Base-by-base conservation (phyloP, 2,888 invertebrate genomes). In the Noctua comes region DNA sequence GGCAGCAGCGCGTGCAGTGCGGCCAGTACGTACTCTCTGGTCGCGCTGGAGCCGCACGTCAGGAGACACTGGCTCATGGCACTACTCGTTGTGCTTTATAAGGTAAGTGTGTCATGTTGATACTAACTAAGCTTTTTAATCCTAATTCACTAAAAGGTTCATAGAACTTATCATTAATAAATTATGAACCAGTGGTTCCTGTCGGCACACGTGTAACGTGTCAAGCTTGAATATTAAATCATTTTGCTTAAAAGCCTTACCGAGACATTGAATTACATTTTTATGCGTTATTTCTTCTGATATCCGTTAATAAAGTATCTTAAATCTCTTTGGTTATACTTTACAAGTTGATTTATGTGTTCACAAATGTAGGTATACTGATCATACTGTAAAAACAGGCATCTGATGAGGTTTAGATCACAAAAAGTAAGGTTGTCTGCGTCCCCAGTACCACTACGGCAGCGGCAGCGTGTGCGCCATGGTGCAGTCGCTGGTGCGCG, bases 31-130 rank as follows among this genome's bases (percentile, higher is more conserved):
- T 99, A 99, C 94, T 99, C 99, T 24, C 97, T 99, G 70, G 99
- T 99, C 97, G 97, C 98, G 87, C 96, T 99, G 80, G 99, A 99
- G 93, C 98, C 99, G 0, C 98, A 99, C 92, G 98, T 98, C 21
- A 97, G 99, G 7, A 97, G 99, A 65, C 98, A 98, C 87, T 99
- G 99, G 99, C 97, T 99, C 27, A 98, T 99, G 97, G 98, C 99
- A 1, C 95, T 99, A 36, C 97, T 99, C 24, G 99, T 99, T 24
- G 98, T 99, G 76, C 97, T 99, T 1, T 99, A 99, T 93, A 99
- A 99, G 98, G 99, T 99, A 94, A 48, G 36, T 11, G 8, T 57
- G 10, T 10, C 3, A 10, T 24, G 24, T 54, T 54, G 2, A 24
- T 24, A 10, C 0, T 3, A 51, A 7, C 10, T 24, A 24, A 54